Evolutionary conservation across 2,113 vertebrate species (phyloP).

Genomic region (Paramormyrops kingsleyae): DNA sequence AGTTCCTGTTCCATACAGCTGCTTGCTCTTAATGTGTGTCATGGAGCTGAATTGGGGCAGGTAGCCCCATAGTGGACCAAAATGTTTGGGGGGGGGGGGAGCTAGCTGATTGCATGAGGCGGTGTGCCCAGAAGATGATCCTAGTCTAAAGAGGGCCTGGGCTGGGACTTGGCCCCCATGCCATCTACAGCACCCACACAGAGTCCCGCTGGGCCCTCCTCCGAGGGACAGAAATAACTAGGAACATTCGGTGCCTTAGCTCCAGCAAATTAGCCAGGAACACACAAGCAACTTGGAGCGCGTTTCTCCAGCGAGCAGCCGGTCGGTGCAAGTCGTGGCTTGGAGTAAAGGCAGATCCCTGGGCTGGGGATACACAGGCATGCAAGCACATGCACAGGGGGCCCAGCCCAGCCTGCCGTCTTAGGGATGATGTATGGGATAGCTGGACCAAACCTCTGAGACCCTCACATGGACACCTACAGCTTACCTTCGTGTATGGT

Average conservation of each 20-base stretch:
- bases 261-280: not conserved
- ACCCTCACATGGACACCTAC: slow-evolving; percentile 30
- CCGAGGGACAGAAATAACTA: slow-evolving; percentile 44
- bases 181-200: not conserved
- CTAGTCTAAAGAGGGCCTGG: not conserved
- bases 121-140: not conserved
- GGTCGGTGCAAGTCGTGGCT: not conserved
- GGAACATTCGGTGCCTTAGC: slow-evolving; percentile 44
- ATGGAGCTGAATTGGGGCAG: not conserved
- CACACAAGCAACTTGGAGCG: not conserved
- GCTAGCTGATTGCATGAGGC: not conserved
- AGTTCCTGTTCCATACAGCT: not conserved
- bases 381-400: not conserved
- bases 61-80: not conserved
- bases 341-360: not conserved
- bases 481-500: not conserved
- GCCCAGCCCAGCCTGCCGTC: not conserved
- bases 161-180: not conserved
- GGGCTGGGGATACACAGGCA: not conserved
- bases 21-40: not conserved
- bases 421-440: not conserved
- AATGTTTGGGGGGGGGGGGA: too few relatives aligned
- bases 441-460: slow-evolving; percentile 29
- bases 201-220: not conserved
- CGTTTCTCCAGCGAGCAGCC: not conserved